Evolutionary conservation across 2,113 vertebrate genomes (phyloP).

Genomic region (Enhydra lutris): DNA sequence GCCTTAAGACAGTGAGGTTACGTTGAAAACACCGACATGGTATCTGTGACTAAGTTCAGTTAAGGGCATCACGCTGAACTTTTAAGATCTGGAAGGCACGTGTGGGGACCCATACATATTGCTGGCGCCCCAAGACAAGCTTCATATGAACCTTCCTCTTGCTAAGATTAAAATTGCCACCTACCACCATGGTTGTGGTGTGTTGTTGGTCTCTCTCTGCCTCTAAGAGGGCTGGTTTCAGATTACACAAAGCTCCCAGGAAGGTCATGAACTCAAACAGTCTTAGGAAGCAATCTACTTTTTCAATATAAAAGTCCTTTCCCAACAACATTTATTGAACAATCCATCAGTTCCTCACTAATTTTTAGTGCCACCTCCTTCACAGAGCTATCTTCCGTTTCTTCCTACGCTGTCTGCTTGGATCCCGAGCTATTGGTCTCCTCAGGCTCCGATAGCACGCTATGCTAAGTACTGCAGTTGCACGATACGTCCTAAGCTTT

Average conservation of each 20-base stretch:
- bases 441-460: not conserved
- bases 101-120: not conserved
- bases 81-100: not conserved
- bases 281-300: not conserved
- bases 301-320: conserved; percentile 39
- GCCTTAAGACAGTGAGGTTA: not conserved
- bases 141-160: not conserved
- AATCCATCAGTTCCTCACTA: not conserved
- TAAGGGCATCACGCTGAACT: not conserved
- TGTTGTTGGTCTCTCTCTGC: not conserved
- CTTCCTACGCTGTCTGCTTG: not conserved
- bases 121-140: not conserved
- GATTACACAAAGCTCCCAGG: not conserved
- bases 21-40: not conserved
- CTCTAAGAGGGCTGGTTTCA: not conserved
- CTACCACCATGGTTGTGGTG: not conserved
- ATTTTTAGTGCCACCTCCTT: not conserved
- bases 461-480: not conserved
- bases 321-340: not conserved
- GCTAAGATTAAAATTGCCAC: not conserved
- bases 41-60: not conserved
- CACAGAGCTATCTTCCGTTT: not conserved
- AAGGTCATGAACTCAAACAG: not conserved
- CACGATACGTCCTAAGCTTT: not conserved
- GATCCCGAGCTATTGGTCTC: not conserved